phyloP scores from a whole-genome alignment of 2,113 vertebrate species.

The Sialia sialis region DNA sequence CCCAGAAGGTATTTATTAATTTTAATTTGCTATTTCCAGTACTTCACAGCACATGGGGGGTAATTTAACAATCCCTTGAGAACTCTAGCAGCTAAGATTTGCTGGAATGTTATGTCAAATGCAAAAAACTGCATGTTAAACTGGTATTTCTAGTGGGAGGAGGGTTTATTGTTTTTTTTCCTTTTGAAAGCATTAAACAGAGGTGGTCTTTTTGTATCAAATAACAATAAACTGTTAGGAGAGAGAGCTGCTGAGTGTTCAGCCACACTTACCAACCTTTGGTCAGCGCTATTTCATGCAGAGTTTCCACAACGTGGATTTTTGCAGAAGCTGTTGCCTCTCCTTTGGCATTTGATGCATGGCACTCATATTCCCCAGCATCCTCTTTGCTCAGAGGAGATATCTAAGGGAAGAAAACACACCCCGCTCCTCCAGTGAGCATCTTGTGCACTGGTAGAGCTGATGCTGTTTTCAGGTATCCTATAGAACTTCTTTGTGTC shows the following conservation, averaged over 20 bases:
- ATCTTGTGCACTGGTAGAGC: not conserved
- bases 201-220: not conserved
- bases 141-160: not conserved
- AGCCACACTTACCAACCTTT: conserved; percentile 70
- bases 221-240: not conserved
- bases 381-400: conserved; percentile 86
- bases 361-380: conserved; percentile 88
- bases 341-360: conserved; percentile 84
- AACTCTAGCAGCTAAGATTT: not conserved
- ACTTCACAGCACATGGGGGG: not conserved
- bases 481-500: not conserved
- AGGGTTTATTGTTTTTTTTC: not conserved
- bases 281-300: conserved; percentile 77
- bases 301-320: conserved; percentile 81
- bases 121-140: not conserved
- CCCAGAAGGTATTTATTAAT: not conserved
- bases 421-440: not conserved
- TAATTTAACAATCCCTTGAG: not conserved
- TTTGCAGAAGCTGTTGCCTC: conserved; percentile 82
- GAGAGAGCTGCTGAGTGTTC: not conserved
- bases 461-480: not conserved
- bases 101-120: not conserved
- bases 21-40: not conserved
- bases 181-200: not conserved
- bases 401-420: conserved; percentile 71